A percentile compares a stretch with the other conserved stretches of the same genome.
Conservation (phyloP, 2,113 vertebrate genomes). For the Fregata magnificens region DNA sequence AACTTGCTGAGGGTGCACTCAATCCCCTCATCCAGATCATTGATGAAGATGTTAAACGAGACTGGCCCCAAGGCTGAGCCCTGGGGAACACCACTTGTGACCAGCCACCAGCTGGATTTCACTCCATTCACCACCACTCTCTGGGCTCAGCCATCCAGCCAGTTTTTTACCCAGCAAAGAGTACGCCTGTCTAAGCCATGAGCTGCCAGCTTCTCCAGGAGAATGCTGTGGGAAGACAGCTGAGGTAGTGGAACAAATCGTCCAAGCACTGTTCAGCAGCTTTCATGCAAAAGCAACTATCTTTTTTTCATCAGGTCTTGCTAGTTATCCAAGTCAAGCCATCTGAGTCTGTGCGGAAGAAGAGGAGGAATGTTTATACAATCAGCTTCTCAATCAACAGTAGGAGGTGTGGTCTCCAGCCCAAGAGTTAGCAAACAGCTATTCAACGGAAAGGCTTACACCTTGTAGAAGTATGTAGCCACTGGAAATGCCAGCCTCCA, state of each 20-base stretch:
- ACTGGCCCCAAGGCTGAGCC: too few species aligned
- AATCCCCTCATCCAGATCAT: too few species aligned
- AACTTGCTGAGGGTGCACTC: too few species aligned
- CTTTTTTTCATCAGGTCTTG: not conserved
- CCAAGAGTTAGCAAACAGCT: not conserved
- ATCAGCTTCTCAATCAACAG: not conserved
- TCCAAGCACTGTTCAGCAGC: not conserved
- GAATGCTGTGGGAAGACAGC: too few species aligned
- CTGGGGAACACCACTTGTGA: too few species aligned
- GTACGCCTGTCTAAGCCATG: too few species aligned
- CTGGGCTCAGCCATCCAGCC: too few species aligned
- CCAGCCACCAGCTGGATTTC: too few species aligned
- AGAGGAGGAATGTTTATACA: not conserved
- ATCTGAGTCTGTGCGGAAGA: not conserved
- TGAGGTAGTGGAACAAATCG: not conserved
- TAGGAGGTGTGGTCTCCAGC: not conserved
- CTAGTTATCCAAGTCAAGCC: not conserved
- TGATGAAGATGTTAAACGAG: too few species aligned
- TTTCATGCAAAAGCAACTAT: not conserved
- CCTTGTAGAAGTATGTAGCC: not conserved
- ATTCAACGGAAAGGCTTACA: not conserved
- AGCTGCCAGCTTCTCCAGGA: too few species aligned
- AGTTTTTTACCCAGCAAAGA: too few species aligned
- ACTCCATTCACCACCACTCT: too few species aligned
- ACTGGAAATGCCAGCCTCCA: not conserved